Evolutionary conservation across 2,797 vertebrate genomes (phyloP).

Genomic region (Pseudochirops cupreus): DNA sequence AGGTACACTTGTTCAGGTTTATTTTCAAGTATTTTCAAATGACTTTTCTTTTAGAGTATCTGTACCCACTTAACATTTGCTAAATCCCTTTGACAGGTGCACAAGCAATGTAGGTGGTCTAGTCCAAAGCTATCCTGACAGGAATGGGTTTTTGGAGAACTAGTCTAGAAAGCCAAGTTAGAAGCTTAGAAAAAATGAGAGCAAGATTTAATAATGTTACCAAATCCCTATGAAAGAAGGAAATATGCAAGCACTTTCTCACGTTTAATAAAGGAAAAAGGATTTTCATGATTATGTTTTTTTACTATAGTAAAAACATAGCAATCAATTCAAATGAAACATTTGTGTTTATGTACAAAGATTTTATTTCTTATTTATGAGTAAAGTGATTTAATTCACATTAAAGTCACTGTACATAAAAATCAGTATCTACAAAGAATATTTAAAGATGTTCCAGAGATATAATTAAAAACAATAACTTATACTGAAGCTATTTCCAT

Average conservation of each 20-base stretch:
- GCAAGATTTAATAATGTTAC: constrained; percentile 34
- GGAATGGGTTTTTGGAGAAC: constrained; percentile 34
- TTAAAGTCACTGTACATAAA: background rate
- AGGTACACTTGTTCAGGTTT: constrained; percentile 42
- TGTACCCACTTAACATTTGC: constrained; percentile 74
- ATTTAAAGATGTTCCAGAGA: background rate
- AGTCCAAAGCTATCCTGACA: constrained; percentile 81
- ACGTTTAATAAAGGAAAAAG: constrained; percentile 32
- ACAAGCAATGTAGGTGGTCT: constrained; percentile 86
- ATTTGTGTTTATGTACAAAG: background rate
- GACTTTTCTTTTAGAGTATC: constrained; percentile 29
- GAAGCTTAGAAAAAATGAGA: constrained; percentile 53
- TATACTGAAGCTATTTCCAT: background rate
- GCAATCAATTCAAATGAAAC: background rate
- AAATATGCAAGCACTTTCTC: constrained; percentile 20
- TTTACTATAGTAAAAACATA: constrained; percentile 12
- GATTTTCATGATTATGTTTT: constrained; percentile 27
- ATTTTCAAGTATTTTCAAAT: constrained; percentile 66
- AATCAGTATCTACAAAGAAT: background rate
- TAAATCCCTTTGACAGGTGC: constrained; percentile 83
- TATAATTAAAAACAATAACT: background rate
- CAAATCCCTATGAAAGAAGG: constrained; percentile 42
- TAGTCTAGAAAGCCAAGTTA: background rate
- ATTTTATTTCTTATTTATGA: background rate
- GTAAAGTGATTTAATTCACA: background rate